Evolutionary conservation across 2,888 invertebrate genomes (phyloP), one percentile per base, ranked within the genome.

Genomic region (Anarsia innoxiella): DNA sequence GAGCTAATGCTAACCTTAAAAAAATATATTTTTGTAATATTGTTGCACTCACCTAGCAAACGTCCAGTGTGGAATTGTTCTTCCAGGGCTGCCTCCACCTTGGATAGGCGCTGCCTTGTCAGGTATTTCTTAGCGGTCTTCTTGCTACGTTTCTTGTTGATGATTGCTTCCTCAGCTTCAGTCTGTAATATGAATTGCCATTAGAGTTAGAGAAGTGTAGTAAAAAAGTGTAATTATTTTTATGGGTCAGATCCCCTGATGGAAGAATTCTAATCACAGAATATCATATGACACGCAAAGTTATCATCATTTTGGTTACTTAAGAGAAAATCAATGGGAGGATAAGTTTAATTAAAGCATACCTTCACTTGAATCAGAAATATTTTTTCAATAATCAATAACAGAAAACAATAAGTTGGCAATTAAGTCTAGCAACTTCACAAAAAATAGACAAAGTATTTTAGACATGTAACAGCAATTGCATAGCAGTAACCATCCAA

Each of bases 51-150:
- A 97, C 97, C 97, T 68, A 97, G 88, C 58, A 99, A 88, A 76
- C 98, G 92, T 60, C 98, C 98, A 63, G 97, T 94, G 59, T 93
- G 91, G 88, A 99, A 99, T 78, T 99, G 98, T 77, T 99, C 99
- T 76, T 97, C 96, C 42, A 99, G 78, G 33, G 91, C 92, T 48
- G 90, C 90, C 69, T 99, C 99, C 48, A 99, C 97, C 84, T 97
- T 97, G 42, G 96, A 94, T 37, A 91, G 89, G 76, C 95, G 94
- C 80, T 98, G 97, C 53, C 99, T 91, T 36, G 91, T 88, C 72
- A 95, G 90, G 78, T 97, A 98, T 84, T 98, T 99, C 85, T 95
- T 93, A 56, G 90, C 93, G 1, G 93, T 91, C 76, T 96, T 97
- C 79, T 96, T 95, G 59, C 96, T 96, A 50, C 96, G 90, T 76